These are phyloP conservation scores for Nyleta sp. DNA, from an alignment of 2,888 invertebrate species.

Conservation along the genomic window DNA sequence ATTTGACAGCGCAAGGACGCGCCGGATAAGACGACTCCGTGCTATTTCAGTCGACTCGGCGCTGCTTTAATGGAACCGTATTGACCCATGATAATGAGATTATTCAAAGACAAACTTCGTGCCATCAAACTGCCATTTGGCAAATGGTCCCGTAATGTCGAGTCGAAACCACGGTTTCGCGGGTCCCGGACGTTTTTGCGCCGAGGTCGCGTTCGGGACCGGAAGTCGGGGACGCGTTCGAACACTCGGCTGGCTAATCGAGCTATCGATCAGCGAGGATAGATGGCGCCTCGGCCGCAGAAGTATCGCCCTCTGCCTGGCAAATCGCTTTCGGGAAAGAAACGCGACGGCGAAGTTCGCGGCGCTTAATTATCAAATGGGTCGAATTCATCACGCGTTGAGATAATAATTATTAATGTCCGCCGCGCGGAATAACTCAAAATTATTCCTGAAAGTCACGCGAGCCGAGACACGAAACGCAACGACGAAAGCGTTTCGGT, in stretches of 20 bases:
- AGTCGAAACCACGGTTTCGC: slow-evolving; percentile 19
- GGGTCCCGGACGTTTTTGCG: too few relatives aligned
- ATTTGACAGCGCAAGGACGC: slow-evolving; percentile 12
- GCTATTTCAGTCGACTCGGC: slow-evolving; percentile 22
- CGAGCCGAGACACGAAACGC: not conserved
- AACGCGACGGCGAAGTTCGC: not conserved
- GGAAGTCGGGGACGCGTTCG: slow-evolving; percentile 26
- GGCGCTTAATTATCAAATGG: slow-evolving; percentile 14
- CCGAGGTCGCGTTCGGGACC: slow-evolving; percentile 20
- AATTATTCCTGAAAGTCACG: slow-evolving; percentile 17
- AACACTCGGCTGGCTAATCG: slow-evolving; percentile 16
- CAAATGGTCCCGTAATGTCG: slow-evolving; percentile 25
- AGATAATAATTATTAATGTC: slow-evolving; percentile 17
- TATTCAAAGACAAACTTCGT: slow-evolving; percentile 49
- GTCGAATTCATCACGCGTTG: slow-evolving; percentile 6
- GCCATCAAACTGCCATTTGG: slow-evolving; percentile 50
- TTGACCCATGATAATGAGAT: slow-evolving; percentile 56
- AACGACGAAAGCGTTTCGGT: too few relatives aligned
- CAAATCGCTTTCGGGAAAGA: not conserved
- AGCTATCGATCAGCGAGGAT: slow-evolving; percentile 26
- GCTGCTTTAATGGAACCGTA: slow-evolving; percentile 41
- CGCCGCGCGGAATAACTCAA: not conserved
- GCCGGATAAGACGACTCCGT: slow-evolving; percentile 8
- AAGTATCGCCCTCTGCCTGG: not conserved
- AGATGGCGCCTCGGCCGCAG: not conserved